Base-by-base conservation (phyloP, 2,113 vertebrate genomes). In the Scomber colias region DNA sequence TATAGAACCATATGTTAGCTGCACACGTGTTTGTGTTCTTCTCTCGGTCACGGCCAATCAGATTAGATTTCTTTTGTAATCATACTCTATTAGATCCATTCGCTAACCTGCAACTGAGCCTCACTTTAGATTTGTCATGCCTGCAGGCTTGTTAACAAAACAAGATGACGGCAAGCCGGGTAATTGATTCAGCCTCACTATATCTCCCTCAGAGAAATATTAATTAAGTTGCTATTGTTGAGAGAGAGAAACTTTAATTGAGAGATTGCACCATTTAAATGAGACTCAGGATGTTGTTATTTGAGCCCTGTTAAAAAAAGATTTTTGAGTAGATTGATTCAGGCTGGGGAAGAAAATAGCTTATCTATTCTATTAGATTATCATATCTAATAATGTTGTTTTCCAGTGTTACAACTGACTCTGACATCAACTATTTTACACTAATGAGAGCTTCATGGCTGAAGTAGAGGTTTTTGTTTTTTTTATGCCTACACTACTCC, bases 161-260 rank as follows among this genome's bases (percentile, higher is more conserved):
- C 74, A 64, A 83, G 61, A 81, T 86, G 81, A 83, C n/a, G 3
- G 69, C 67, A 50, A 16, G 35, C 67, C 10, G 30, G 45, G 65
- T 87, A 84, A 93, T 86, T 91, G 84, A 91, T 92, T 91, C 75
- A 61, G 63, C 67, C 11, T 86, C 76, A 21, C 53, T 62, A 19
- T 77, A 55, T 79, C 70, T 71, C 62, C 46, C 40, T 81, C 54
- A 1, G 75, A 89, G 55, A 88, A 92, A 88, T 92, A 93, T 87
- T 85, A 92, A 93, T 90, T 72, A 88, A 51, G 12, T 11, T 3
- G 53, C 59, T 66, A 19, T 79, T 85, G 84, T 77, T 82, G 79
- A 84, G 59, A 45, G 59, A 45, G 67, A 64, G 56, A 64, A 84
- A 69, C 51, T 73, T 66, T 88, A 87, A 90, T 88, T 81, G 81